Evolutionary conservation across 23 tunicate genomes (phyloP).

Genomic region (Ciona savignyi): DNA sequence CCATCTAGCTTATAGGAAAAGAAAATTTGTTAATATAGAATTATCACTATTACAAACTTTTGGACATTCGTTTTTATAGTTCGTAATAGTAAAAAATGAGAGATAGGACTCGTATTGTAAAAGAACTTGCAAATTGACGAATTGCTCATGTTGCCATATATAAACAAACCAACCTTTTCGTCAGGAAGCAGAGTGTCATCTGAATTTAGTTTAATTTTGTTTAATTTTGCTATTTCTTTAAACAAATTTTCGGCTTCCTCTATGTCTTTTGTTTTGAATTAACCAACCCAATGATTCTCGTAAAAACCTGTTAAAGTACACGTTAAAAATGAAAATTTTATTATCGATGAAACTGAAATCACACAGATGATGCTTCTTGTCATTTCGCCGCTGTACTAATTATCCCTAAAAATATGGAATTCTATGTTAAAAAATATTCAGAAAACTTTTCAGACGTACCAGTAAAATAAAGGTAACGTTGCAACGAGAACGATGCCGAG

Average conservation of each 20-base stretch:
- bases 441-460: background rate
- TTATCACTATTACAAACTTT: background rate
- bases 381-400: background rate
- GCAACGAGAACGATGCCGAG: background rate
- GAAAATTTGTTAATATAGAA: background rate
- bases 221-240: background rate
- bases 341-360: too few relatives aligned
- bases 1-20: background rate
- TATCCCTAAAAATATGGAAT: too few relatives aligned
- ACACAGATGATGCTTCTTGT: background rate
- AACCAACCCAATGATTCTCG: background rate
- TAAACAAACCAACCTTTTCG: background rate
- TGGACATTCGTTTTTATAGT: background rate
- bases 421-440: too few relatives aligned
- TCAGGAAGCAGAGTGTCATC: background rate
- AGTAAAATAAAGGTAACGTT: background rate
- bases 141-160: background rate
- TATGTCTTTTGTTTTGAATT: background rate
- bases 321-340: too few relatives aligned
- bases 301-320: background rate
- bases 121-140: background rate
- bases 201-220: background rate
- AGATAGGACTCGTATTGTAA: background rate
- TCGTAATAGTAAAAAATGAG: background rate
- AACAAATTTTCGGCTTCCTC: background rate